These are phyloP conservation scores for Drosophila sproati DNA, from an alignment of 1,140 invertebrate species.

Conservation along the genomic window DNA sequence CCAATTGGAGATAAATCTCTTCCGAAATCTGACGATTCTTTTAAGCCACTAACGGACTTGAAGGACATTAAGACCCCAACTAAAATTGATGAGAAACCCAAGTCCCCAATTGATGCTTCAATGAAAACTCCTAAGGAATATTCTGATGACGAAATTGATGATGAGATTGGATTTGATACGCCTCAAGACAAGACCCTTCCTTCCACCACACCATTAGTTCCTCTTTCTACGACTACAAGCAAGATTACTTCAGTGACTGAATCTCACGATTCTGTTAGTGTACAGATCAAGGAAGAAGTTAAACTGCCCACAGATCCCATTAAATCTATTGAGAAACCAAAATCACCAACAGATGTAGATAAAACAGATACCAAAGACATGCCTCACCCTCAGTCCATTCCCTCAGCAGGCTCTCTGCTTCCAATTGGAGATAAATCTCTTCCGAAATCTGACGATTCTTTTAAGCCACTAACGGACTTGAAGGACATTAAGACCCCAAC, in stretches of 20 bases:
- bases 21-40: constrained; percentile 1
- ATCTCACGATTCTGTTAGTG: no score
- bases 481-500: not conserved
- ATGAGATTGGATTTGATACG: not conserved
- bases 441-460: not conserved
- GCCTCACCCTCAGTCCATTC: constrained; percentile 4
- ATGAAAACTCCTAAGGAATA: not conserved
- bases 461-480: not conserved
- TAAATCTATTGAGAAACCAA: constrained; percentile 26
- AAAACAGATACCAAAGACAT: no score
- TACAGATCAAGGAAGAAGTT: no score
- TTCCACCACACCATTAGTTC: not conserved
- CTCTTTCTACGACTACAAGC: no score
- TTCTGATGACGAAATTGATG: not conserved
- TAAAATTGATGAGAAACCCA: constrained; percentile 6
- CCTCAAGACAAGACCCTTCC: constrained; percentile 1
- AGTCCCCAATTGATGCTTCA: not conserved
- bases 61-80: constrained; percentile 1
- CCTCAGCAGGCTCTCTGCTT: not conserved
- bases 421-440: constrained; percentile 15
- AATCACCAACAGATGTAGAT: no score
- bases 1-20: constrained; percentile 3
- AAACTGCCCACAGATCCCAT: not conserved
- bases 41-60: not conserved
- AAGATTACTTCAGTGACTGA: no score